Conservation (phyloP, 1,140 invertebrate species). For the Andrena cerasifolii region DNA sequence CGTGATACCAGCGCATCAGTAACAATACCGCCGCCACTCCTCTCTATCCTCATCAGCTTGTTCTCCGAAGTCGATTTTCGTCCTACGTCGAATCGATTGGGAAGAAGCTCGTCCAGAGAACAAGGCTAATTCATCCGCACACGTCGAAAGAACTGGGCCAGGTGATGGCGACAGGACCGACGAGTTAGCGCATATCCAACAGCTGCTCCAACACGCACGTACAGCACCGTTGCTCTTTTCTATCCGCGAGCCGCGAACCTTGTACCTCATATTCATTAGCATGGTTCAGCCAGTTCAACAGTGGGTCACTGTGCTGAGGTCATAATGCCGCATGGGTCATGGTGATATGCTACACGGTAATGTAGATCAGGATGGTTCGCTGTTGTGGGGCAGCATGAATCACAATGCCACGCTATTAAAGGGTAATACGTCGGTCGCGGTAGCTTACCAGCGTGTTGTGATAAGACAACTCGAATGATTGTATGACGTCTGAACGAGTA, state of each 20-base stretch:
- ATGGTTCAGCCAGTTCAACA: background rate
- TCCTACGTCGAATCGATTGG: background rate
- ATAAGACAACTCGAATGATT: too few species aligned
- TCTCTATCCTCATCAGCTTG: background rate
- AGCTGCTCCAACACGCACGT: background rate
- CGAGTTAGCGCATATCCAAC: slow-evolving; percentile 13
- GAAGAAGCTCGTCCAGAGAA: too few species aligned
- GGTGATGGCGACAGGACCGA: background rate
- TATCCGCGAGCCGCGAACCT: background rate
- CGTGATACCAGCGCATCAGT: background rate
- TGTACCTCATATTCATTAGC: slow-evolving; percentile 11
- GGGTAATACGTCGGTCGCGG: background rate
- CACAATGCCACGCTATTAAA: background rate
- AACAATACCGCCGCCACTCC: background rate
- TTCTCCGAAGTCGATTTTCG: background rate
- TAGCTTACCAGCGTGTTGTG: too few species aligned
- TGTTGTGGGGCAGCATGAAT: slow-evolving; percentile 7
- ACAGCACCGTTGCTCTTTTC: background rate
- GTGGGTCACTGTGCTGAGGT: background rate
- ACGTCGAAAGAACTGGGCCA: background rate
- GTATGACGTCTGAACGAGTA: too few species aligned
- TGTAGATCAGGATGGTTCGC: slow-evolving; percentile 3
- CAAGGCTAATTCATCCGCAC: too few species aligned
- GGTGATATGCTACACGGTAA: background rate
- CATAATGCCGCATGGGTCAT: background rate